phyloP scores from a whole-genome alignment of 2,113 vertebrate genomes.

The Macquaria australasica region DNA sequence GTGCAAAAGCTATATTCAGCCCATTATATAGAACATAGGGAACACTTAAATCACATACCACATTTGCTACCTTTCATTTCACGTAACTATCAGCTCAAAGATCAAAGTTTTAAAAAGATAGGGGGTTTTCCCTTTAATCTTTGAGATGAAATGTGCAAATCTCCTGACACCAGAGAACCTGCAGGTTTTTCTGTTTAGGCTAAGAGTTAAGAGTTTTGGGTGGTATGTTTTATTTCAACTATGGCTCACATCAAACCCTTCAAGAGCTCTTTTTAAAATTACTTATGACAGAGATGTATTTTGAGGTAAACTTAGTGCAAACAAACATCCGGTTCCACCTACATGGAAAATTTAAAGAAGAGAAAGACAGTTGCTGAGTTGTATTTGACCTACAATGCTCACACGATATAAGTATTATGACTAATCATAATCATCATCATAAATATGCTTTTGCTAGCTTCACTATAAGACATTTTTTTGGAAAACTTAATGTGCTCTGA shows the following conservation, averaged over 20 bases:
- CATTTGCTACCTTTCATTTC: neutral
- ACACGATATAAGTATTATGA: neutral
- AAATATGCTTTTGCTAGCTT: neutral
- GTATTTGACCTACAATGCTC: neutral
- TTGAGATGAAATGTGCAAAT: slow-evolving; percentile 27
- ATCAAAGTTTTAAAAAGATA: slow-evolving; percentile 10
- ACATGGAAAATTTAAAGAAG: neutral
- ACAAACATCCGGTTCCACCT: neutral
- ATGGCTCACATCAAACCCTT: neutral
- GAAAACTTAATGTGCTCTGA: neutral
- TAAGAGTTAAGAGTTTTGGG: neutral
- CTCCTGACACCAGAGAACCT: neutral
- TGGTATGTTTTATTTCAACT: neutral
- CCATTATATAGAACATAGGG: neutral
- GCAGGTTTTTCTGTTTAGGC: neutral
- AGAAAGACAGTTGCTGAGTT: neutral
- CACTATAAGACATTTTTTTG: too few relatives aligned
- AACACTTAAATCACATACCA: neutral
- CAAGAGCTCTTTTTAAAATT: neutral
- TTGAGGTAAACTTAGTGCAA: neutral
- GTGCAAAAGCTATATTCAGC: neutral
- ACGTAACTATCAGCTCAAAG: neutral
- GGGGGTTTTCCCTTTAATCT: neutral
- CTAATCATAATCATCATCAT: too few relatives aligned
- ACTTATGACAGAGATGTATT: neutral